A percentile compares a stretch with the other conserved stretches of the same genome.
phyloP scores from a whole-genome alignment of 2,888 invertebrate species.

The Acleris cristana region DNA sequence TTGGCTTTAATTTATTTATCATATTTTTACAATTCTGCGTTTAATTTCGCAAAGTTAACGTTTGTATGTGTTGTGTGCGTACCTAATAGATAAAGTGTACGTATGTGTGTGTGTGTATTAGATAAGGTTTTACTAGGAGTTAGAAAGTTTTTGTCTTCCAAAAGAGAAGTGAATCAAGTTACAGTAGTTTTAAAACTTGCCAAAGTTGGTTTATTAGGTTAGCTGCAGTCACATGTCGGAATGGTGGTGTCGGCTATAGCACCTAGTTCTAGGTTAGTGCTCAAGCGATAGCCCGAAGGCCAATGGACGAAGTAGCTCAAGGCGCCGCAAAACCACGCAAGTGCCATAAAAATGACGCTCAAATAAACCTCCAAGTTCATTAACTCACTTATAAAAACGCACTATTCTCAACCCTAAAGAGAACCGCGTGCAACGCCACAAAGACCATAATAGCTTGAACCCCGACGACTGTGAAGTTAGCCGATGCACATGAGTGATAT shows the following conservation, averaged over 20 bases:
- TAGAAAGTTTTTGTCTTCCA: too few species aligned
- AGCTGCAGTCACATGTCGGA: neutral
- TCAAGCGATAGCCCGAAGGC: constrained; percentile 58
- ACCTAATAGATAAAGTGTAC: too few species aligned
- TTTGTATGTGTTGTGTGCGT: too few species aligned
- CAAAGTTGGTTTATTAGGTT: too few species aligned
- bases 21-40: too few species aligned
- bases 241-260: constrained; percentile 1
- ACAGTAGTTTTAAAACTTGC: too few species aligned
- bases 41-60: too few species aligned
- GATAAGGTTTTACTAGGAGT: too few species aligned
- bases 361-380: constrained; percentile 67
- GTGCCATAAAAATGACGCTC: constrained; percentile 44
- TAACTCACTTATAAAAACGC: constrained; percentile 63
- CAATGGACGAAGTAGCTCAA: constrained; percentile 54
- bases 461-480: constrained; percentile 49
- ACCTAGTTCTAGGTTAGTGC: constrained; percentile 35
- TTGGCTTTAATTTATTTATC: too few species aligned
- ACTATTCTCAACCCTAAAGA: constrained; percentile 52
- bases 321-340: constrained; percentile 55
- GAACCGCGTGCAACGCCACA: constrained; percentile 41
- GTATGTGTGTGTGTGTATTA: too few species aligned
- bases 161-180: too few species aligned
- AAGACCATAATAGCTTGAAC: constrained; percentile 52
- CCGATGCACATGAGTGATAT: constrained; percentile 59